These are phyloP conservation scores for Hipposideros larvatus DNA, from an alignment of 2,797 vertebrate genomes.

Conservation along the genomic window DNA sequence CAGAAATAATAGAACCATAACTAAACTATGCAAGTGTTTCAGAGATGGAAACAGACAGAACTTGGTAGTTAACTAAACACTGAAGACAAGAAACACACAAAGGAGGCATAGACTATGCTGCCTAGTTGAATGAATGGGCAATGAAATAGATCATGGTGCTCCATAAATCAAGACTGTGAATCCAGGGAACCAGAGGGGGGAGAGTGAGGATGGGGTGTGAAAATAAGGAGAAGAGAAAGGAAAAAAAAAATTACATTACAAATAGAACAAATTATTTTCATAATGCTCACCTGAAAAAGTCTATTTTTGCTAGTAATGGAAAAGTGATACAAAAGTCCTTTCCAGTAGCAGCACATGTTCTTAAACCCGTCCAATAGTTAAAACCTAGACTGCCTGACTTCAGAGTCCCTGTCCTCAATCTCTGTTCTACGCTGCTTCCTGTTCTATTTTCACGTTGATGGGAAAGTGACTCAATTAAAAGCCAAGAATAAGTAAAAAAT, in stretches of 20 bases:
- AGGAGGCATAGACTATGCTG: neutral
- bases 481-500: constrained; percentile 64
- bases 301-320: constrained; percentile 28
- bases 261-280: constrained; percentile 22
- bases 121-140: neutral
- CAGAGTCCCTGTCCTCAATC: neutral
- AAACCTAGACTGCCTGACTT: constrained; percentile 21
- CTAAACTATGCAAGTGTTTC: neutral
- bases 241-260: neutral
- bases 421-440: neutral
- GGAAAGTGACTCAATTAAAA: constrained; percentile 62
- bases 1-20: neutral
- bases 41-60: neutral
- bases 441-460: constrained; percentile 56
- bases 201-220: neutral
- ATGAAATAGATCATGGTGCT: neutral
- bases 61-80: neutral
- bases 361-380: constrained; percentile 57
- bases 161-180: neutral
- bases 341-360: neutral
- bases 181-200: neutral
- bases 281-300: neutral
- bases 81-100: neutral
- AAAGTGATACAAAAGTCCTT: neutral
- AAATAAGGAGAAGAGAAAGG: neutral